A percentile compares a stretch with the other conserved stretches of the same genome.
These are phyloP conservation scores for Agrilus biguttatus DNA, from an alignment of 2,888 invertebrate species.

Conservation along the genomic window DNA sequence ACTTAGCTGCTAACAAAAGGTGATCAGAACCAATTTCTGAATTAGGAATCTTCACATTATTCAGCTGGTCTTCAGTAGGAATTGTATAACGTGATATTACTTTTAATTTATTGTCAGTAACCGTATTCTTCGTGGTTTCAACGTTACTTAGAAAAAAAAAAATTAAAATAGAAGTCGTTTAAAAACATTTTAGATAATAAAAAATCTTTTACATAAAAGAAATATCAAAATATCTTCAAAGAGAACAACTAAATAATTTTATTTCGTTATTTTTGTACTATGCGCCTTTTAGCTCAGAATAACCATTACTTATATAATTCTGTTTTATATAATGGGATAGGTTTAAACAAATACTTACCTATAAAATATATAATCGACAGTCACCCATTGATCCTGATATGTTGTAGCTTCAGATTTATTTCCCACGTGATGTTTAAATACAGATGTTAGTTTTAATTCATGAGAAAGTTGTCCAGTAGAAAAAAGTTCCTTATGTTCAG, in stretches of 20 bases:
- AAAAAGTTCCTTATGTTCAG: constrained; percentile 30
- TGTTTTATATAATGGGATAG: too few species aligned
- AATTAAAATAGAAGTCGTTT: constrained; percentile 1
- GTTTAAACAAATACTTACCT: constrained; percentile 42
- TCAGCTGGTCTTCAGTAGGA: constrained; percentile 36
- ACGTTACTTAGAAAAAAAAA: constrained; percentile 15
- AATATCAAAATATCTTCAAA: too few species aligned
- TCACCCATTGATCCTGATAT: constrained; percentile 58
- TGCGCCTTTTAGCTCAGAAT: too few species aligned
- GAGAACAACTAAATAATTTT: not conserved
- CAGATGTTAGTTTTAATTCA: constrained; percentile 50
- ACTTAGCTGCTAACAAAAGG: constrained; percentile 60
- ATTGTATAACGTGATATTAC: constrained; percentile 49
- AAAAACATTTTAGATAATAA: constrained; percentile 1
- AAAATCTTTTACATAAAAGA: not conserved
- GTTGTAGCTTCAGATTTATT: constrained; percentile 52
- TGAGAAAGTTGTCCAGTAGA: constrained; percentile 51
- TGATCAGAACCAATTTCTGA: constrained; percentile 66
- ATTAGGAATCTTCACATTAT: constrained; percentile 58
- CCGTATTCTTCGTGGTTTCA: constrained; percentile 11
- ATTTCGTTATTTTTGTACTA: not conserved
- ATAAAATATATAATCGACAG: constrained; percentile 88
- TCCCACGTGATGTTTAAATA: constrained; percentile 43
- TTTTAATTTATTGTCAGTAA: constrained; percentile 35
- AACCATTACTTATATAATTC: too few species aligned